Evolutionary conservation across 2,888 invertebrate species (phyloP), one percentile per base, ranked within the genome.

Genomic region (Dryococelus australis): DNA sequence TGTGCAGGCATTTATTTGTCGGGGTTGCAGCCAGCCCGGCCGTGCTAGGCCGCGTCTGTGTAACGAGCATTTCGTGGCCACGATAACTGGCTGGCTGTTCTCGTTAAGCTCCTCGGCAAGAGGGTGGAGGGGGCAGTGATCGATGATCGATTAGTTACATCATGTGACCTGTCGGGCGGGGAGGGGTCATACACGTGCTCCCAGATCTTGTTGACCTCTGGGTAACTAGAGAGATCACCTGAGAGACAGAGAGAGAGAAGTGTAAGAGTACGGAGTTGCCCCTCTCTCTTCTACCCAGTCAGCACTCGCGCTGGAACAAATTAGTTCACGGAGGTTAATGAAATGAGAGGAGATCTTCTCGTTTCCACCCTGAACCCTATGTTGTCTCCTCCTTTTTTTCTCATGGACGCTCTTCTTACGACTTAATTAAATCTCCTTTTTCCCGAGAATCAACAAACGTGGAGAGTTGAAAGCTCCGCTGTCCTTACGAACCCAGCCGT

Each of bases 61-160:
- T 65, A 65, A 65, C 65, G 65, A 65, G 65, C 20, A 24, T 20
- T 51, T 65, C 65, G 65, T 65, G 20, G 24, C n/a, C 65, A n/a
- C 65, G 65, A 65, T 65, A n/a, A 65, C 65, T 65, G 65, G 65
- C 65, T 65, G 10, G 65, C 65, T 65, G 10, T n/a, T 65, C 65
- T 65, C 65, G 65, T 20, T n/a, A n/a, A 65, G 47, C 47, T 3
- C 47, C 47, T 47, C 12, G 47, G 47, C 0, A 8, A 16, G 47
- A 13, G 47, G 47, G 47, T 9, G 47, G 2, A 16, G 16, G 47
- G 47, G 47, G 47, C 47, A 47, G 47, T 47, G 65, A 65, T 65
- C 65, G 65, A 65, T 65, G 65, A 65, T 65, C 65, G 65, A 65
- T 65, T 65, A 65, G 65, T 65, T 65, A n/a, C 24, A 65, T 65